Conservation (phyloP, 1,140 invertebrate genomes). For the Diabrotica virgifera region DNA sequence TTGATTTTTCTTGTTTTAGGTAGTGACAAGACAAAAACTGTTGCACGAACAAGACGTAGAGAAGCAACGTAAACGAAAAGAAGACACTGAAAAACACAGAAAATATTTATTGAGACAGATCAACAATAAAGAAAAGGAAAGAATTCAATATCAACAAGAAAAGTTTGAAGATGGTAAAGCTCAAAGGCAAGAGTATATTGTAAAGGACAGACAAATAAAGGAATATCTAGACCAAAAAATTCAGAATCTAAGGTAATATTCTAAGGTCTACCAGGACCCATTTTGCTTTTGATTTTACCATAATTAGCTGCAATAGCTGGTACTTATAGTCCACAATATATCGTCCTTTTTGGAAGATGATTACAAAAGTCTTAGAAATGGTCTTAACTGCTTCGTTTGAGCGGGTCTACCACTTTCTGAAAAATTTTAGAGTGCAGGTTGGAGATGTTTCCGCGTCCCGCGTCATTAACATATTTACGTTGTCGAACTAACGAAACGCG, state of each 20-base stretch:
- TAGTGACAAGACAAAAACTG: slow-evolving; percentile 41
- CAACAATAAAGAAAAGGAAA: slow-evolving; percentile 64
- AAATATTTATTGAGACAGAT: slow-evolving; percentile 60
- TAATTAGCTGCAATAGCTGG: no score
- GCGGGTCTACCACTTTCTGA: no score
- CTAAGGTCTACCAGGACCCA: no score
- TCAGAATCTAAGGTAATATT: slow-evolving; percentile 51
- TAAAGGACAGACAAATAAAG: slow-evolving; percentile 54
- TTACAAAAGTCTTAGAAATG: no score
- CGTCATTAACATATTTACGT: no score
- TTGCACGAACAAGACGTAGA: slow-evolving; percentile 50
- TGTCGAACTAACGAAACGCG: no score
- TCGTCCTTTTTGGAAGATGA: no score
- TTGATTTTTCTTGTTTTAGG: slow-evolving; percentile 22
- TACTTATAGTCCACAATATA: no score
- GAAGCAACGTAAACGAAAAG: slow-evolving; percentile 50
- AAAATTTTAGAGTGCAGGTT: no score
- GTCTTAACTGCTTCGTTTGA: no score
- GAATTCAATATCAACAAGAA: slow-evolving; percentile 57
- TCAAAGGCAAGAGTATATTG: slow-evolving; percentile 56
- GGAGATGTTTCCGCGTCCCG: no score
- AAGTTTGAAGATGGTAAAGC: slow-evolving; percentile 63
- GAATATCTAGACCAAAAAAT: slow-evolving; percentile 60
- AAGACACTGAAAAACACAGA: slow-evolving; percentile 50
- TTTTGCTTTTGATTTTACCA: no score